A percentile compares a stretch with the other conserved stretches of the same genome.
phyloP scores from a whole-genome alignment of 2,888 invertebrate species.

The Deroplatys truncata region DNA sequence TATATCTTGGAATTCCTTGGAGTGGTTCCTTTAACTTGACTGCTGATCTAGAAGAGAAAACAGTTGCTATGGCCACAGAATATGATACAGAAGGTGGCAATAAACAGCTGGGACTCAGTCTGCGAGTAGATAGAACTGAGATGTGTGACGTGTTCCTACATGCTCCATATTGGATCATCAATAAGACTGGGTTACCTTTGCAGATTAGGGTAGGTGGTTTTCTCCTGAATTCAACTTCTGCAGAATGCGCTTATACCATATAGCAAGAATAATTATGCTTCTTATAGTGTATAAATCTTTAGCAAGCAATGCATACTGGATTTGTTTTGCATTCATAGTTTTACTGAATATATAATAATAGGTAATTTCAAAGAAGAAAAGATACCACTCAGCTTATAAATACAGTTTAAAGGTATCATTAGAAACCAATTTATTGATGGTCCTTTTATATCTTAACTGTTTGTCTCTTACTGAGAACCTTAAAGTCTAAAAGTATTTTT shows the following conservation, averaged over 20 bases:
- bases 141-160: conserved; percentile 65
- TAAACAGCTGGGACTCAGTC: conserved; percentile 63
- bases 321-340: conserved; percentile 6
- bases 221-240: background rate
- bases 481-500: no score
- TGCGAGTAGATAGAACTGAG: conserved; percentile 59
- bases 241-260: background rate
- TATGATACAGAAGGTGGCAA: conserved; percentile 60
- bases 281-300: background rate
- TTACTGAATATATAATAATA: no score
- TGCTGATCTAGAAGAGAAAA: conserved; percentile 51
- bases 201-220: conserved; percentile 62
- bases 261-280: background rate
- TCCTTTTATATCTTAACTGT: no score
- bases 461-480: no score
- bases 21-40: conserved; percentile 64
- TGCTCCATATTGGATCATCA: conserved; percentile 85
- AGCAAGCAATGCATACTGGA: background rate
- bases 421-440: no score
- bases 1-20: conserved; percentile 68
- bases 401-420: no score
- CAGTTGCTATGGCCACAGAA: conserved; percentile 61
- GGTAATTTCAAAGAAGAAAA: no score
- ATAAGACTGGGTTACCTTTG: conserved; percentile 79
- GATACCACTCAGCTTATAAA: no score